These are phyloP conservation scores for Ochropleura plecta DNA, from an alignment of 2,888 invertebrate species.

Conservation along the genomic window DNA sequence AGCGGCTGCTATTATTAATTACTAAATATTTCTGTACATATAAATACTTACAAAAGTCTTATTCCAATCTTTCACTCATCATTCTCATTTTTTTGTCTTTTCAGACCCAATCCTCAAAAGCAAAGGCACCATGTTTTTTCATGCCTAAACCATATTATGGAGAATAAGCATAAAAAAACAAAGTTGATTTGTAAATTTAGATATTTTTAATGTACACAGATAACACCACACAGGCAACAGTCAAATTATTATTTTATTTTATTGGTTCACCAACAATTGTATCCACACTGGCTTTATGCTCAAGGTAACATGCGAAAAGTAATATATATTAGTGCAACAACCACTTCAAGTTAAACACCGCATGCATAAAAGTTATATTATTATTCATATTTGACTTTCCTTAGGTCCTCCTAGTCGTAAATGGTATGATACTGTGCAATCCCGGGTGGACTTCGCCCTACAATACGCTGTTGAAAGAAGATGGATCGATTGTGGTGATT, in stretches of 20 bases:
- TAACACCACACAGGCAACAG: not conserved
- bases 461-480: slow-evolving; percentile 74
- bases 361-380: no score
- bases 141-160: not conserved
- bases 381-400: not conserved
- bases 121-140: not conserved
- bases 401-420: slow-evolving; percentile 58
- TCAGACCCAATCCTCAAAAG: no score
- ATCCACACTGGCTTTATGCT: no score
- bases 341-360: no score
- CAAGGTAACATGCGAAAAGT: no score
- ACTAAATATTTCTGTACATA: not conserved
- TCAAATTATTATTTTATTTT: no score
- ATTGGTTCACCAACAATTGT: no score
- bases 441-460: slow-evolving; percentile 75
- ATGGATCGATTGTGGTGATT: slow-evolving; percentile 76
- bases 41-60: not conserved
- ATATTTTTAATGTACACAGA: not conserved
- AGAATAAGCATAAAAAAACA: not conserved
- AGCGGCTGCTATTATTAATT: no score
- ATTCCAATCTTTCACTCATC: not conserved
- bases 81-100: not conserved
- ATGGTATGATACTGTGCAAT: slow-evolving; percentile 72
- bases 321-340: no score
- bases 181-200: not conserved